phyloP scores from a whole-genome alignment of 2,888 invertebrate genomes.

The Tetrapedia diversipes region DNA sequence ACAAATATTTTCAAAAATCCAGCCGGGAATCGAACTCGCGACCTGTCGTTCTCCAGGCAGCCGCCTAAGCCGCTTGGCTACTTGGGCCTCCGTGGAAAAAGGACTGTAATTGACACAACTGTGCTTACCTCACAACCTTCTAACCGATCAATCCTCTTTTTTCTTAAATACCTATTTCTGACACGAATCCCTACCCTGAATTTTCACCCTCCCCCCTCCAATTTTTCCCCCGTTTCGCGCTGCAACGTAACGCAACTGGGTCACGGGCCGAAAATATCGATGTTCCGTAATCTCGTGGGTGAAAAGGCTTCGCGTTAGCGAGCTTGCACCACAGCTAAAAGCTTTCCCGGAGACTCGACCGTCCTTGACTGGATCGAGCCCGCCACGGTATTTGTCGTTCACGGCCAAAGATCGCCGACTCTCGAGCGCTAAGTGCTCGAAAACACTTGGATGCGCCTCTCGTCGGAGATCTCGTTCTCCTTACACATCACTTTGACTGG shows the following conservation, averaged over 20 bases:
- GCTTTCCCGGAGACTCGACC: conserved; percentile 50
- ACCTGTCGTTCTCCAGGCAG: too few species aligned
- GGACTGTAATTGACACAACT: too few species aligned
- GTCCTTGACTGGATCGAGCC: conserved; percentile 67
- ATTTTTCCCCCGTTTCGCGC: neutral
- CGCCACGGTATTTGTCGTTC: conserved; percentile 45
- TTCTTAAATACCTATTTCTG: too few species aligned
- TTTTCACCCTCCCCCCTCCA: neutral
- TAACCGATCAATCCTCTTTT: too few species aligned
- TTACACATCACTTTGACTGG: too few species aligned
- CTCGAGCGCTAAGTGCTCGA: conserved; percentile 41
- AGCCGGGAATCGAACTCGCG: too few species aligned
- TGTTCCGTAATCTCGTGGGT: conserved; percentile 57
- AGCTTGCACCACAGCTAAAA: conserved; percentile 44
- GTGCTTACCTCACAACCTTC: too few species aligned
- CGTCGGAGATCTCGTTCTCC: conserved; percentile 21
- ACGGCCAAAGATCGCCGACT: conserved; percentile 63
- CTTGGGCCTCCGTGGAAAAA: too few species aligned
- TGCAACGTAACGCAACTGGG: conserved; percentile 34
- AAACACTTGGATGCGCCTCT: conserved; percentile 40
- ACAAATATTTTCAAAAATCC: too few species aligned
- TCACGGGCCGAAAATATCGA: conserved; percentile 58
- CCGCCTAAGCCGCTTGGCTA: too few species aligned
- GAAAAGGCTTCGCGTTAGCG: conserved; percentile 56
- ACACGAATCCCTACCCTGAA: too few species aligned